Evolutionary conservation across 2,888 invertebrate genomes (phyloP), one percentile per base, ranked within the genome.

Genomic region (Diadromus collaris): DNA sequence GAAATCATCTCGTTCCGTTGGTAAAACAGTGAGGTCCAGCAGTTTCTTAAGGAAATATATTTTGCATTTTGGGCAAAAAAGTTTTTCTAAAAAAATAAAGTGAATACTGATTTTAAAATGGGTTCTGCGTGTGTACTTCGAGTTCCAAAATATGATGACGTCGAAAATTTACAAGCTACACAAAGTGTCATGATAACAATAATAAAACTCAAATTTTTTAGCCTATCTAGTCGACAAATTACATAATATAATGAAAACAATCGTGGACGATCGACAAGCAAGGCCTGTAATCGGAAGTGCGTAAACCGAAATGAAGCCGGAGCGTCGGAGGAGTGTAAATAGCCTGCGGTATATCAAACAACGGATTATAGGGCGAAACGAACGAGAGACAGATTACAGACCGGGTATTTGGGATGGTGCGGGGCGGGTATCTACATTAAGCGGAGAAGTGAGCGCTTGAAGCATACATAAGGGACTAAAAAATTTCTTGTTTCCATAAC

Each of bases 341-440:
- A 79, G 71, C 79, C 79, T 29, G 68, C 19, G 75, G 79, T 67
- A 63, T 68, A 10, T 68, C 56, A 44, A 75, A 71, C 67, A 63
- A 41, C 29, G 58, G 67, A 68, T 71, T 73, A 68, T 63, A 38
- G 16, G 67, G 44, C 69, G 58, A 51, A 60, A 46, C 29, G 38
- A 69, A 56, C 44, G 24, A 19, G 71, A 44, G 61, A 27, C n/a
- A n/a, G 51, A 71, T 63, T 44, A 44, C 7, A n/a, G 27, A 44
- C 41, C 16, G 27, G 44, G 9, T 44, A 41, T 44, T 63, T 6
- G n/a, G 6, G 21, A 21, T 21, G 38, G 24, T 13, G 13, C 10
- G 27, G 27, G n/a, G n/a, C 10, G 51, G 21, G 21, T 13, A 10
- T 51, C 9, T 13, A 13, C 51, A 6, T 27, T 56, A 56, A n/a